phyloP scores from a whole-genome alignment of 2,797 vertebrate species.

The Cyprinella venusta region DNA sequence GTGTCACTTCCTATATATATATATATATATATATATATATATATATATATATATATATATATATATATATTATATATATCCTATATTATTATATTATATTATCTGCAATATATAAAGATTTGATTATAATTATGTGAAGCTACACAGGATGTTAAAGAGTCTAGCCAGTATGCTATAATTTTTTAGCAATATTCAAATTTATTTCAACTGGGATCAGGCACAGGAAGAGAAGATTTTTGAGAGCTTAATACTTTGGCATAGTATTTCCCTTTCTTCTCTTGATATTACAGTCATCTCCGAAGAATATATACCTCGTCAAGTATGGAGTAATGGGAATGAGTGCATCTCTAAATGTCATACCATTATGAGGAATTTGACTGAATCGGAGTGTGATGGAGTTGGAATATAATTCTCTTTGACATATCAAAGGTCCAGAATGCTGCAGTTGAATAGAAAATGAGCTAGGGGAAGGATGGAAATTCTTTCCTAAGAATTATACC shows the following conservation, averaged over 20 bases:
- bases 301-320: slow-evolving; percentile 7
- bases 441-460: slow-evolving; percentile 7
- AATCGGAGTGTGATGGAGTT: background rate
- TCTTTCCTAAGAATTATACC: background rate
- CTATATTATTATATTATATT: background rate
- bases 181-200: slow-evolving; percentile 15
- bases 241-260: slow-evolving; percentile 32
- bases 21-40: too few species aligned
- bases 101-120: background rate
- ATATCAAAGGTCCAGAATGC: slow-evolving; percentile 13
- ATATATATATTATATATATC: too few species aligned
- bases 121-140: background rate
- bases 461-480: slow-evolving; percentile 12
- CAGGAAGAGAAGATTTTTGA: slow-evolving; percentile 30
- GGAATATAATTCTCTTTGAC: background rate
- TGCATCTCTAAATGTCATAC: slow-evolving; percentile 22
- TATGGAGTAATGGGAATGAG: slow-evolving; percentile 19
- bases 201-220: slow-evolving; percentile 34
- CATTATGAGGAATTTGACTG: slow-evolving; percentile 23
- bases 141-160: background rate
- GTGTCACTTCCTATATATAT: background rate
- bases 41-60: too few species aligned
- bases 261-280: slow-evolving; percentile 33
- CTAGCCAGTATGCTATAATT: slow-evolving; percentile 18
- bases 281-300: slow-evolving; percentile 37